Evolutionary conservation across 2,113 vertebrate genomes (phyloP), one percentile per base, ranked within the genome.

Genomic region (Oreochromis niloticus): DNA sequence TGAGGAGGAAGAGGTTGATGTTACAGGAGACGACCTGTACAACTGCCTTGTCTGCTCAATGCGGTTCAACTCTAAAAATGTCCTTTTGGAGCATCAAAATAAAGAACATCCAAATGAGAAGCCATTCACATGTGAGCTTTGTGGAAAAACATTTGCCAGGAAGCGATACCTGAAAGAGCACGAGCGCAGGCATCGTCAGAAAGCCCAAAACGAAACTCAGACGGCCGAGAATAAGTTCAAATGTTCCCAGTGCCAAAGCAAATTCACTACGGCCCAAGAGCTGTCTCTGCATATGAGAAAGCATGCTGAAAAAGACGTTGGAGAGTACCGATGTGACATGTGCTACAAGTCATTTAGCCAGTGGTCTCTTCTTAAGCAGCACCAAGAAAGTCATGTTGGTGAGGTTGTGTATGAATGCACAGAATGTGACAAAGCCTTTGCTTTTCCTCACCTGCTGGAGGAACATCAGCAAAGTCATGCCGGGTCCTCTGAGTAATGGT

Each of bases 401-500:
- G 93, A 97, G 83, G 93, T 97, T 56, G 96, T 97, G 3, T 97
- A 97, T 81, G 97, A 97, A 92, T 97, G 97, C 91, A 95, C 95
- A 13, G 97, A 97, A 89, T 97, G 97, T 89, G 97, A 97, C 85
- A 96, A 97, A 91, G 96, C 95, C 3, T 97, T 97, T 87, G 96
- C 96, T 87, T 96, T 96, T 87, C 96, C 94, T 57, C 95, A 96
- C 32, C 94, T 97, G 9, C 92, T 97, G 85, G 95, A 96, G 54
- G 91, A 96, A 87, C 97, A 97, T 93, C 96, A 96, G 78, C 87
- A 83, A 30, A 94, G 89, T 71, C 96, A 97, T 88, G 81, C 81
- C 56, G 73, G 54, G 32, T 82, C 90, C 59, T 71, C 91, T 46
- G 34, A 66, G 48, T 89, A 90, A 89, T 61, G 22, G 32, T 36